Percentiles rank a stretch among this genome's conserved stretches.
Evolutionary conservation across 2,797 vertebrate genomes (phyloP).

Genomic region (Mus spretus): DNA sequence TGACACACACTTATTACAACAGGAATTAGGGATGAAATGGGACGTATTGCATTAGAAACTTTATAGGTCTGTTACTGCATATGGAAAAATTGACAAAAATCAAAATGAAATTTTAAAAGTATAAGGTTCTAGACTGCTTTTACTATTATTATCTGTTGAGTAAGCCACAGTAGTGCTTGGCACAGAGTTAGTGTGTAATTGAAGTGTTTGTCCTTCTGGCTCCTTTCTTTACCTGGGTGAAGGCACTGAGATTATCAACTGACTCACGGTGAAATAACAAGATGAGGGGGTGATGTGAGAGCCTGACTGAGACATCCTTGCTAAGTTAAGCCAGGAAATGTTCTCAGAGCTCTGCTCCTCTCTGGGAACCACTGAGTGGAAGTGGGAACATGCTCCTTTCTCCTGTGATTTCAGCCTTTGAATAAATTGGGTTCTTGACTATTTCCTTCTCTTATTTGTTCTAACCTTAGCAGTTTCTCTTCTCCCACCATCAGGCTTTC

Average conservation of each 20-base stretch:
- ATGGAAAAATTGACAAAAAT: not conserved
- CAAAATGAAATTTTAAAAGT: not conserved
- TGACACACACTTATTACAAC: not conserved
- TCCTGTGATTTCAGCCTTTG: not conserved
- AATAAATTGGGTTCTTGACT: not conserved
- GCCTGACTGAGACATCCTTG: not conserved
- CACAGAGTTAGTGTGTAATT: not conserved
- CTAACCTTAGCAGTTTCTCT: not conserved
- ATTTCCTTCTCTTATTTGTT: not conserved
- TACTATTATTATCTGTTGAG: not conserved
- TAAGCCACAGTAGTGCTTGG: too few species aligned
- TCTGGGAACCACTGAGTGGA: not conserved
- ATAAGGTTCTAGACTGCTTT: not conserved
- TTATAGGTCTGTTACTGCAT: not conserved
- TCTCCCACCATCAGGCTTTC: not conserved
- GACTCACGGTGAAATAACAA: not conserved
- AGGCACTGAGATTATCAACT: not conserved
- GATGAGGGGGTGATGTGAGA: rapidly evolving
- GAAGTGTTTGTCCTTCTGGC: not conserved
- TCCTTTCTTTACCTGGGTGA: not conserved
- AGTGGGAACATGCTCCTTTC: not conserved
- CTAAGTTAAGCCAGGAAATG: too few species aligned
- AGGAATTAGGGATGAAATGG: not conserved
- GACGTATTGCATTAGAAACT: not conserved
- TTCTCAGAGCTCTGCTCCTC: not conserved